Conservation (phyloP, 2,797 vertebrate genomes). For the Triplophysa yarkandensis region DNA sequence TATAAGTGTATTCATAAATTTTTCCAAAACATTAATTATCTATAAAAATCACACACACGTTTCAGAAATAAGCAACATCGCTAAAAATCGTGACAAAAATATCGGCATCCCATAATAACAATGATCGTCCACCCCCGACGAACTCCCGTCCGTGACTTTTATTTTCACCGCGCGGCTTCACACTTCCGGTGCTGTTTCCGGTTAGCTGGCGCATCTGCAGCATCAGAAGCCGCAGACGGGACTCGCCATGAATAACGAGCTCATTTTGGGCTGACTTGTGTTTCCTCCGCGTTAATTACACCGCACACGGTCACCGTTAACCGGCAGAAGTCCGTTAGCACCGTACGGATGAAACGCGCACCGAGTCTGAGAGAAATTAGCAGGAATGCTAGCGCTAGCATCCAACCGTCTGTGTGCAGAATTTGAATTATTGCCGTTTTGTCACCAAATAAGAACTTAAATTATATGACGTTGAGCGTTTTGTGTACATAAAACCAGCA, state of each 20-base stretch:
- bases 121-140: too few species aligned
- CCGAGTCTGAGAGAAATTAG: not conserved
- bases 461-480: not conserved
- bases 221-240: conserved; percentile 37
- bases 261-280: not conserved
- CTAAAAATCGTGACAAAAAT: too few species aligned
- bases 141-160: too few species aligned
- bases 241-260: conserved; percentile 34
- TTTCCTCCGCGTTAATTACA: not conserved
- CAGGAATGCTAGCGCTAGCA: conserved; percentile 36
- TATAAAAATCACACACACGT: too few species aligned
- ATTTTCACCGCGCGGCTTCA: conserved; percentile 8
- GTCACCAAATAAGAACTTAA: not conserved
- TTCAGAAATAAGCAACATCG: too few species aligned
- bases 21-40: too few species aligned
- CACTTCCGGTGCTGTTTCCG: conserved; percentile 25
- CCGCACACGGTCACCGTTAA: conserved; percentile 23
- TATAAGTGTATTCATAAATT: too few species aligned
- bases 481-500: not conserved
- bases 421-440: conserved; percentile 7
- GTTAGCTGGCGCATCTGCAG: conserved; percentile 50
- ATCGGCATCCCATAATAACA: too few species aligned
- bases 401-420: not conserved
- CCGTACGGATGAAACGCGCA: conserved; percentile 18
- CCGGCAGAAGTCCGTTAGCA: conserved; percentile 4